Conservation (phyloP, 2,888 invertebrate species). For the Thalpophila matura region DNA sequence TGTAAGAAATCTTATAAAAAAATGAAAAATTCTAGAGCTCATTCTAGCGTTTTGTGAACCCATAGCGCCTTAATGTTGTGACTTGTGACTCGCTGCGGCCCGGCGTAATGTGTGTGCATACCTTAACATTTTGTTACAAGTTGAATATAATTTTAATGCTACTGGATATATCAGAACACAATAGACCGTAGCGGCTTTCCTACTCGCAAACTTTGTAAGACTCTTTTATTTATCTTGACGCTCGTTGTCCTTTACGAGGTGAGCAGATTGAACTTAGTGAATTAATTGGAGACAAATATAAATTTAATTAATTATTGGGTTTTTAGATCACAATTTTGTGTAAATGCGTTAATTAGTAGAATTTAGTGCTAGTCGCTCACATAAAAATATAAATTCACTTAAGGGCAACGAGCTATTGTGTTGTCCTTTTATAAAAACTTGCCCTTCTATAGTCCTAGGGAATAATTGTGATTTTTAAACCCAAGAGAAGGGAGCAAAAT, state of each 20-base stretch:
- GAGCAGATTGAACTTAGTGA: slow-evolving; percentile 14
- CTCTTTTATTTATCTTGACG: slow-evolving; percentile 33
- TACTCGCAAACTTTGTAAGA: slow-evolving; percentile 54
- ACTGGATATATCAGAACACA: slow-evolving; percentile 47
- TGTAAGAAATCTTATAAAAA: no score
- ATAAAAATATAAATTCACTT: slow-evolving; percentile 2
- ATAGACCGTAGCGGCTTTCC: slow-evolving; percentile 54
- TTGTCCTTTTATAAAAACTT: slow-evolving; percentile 19
- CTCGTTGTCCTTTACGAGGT: slow-evolving; percentile 44
- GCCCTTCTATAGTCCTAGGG: slow-evolving; percentile 7
- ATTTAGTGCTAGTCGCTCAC: slow-evolving; percentile 27
- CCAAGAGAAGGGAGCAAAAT: neutral
- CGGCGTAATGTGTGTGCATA: slow-evolving; percentile 8
- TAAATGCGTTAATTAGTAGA: neutral
- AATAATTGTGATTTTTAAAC: slow-evolving; percentile 40
- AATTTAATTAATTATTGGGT: neutral
- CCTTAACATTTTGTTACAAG: slow-evolving; percentile 35
- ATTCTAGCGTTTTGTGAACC: no score
- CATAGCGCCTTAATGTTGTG: no score
- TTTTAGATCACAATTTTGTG: slow-evolving; percentile 14
- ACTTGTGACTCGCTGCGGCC: slow-evolving; percentile 7
- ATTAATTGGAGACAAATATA: neutral
- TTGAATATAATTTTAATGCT: slow-evolving; percentile 49
- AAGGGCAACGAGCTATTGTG: slow-evolving; percentile 32
- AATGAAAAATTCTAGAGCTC: no score